Evolutionary conservation across 2,113 vertebrate genomes (phyloP).

Genomic region (Garra rufa): DNA sequence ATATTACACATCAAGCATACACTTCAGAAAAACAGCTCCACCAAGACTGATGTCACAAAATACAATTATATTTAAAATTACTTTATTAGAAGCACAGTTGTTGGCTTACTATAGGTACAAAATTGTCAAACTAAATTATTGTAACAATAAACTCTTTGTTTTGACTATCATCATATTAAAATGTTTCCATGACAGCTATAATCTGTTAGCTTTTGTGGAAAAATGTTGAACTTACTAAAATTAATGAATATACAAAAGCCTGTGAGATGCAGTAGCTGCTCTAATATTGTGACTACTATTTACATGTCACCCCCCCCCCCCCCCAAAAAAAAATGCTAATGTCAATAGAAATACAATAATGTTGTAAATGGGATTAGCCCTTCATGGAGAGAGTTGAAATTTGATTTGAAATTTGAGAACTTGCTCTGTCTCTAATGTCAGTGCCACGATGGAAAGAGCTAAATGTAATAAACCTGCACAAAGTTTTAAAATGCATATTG

Average conservation of each 20-base stretch:
- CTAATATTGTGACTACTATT: slow-evolving; percentile 74
- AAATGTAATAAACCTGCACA: slow-evolving; percentile 82
- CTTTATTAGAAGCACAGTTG: too few species aligned
- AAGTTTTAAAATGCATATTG: slow-evolving; percentile 83
- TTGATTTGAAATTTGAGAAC: slow-evolving; percentile 84
- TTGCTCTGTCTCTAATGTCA: slow-evolving; percentile 81
- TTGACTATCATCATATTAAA: too few species aligned
- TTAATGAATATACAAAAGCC: slow-evolving; percentile 71
- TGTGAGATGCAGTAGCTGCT: slow-evolving; percentile 63
- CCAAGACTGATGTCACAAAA: not conserved
- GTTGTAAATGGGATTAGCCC: slow-evolving; percentile 76
- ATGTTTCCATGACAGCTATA: too few species aligned
- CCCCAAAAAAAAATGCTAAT: slow-evolving; percentile 82
- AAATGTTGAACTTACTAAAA: slow-evolving; percentile 55
- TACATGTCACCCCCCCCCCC: slow-evolving; percentile 78
- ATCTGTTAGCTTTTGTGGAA: not conserved
- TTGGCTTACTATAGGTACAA: too few species aligned
- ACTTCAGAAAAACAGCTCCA: not conserved
- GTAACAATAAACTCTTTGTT: not conserved
- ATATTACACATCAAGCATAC: not conserved
- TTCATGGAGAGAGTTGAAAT: slow-evolving; percentile 76
- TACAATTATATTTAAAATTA: not conserved
- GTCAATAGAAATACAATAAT: slow-evolving; percentile 85
- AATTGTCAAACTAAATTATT: too few species aligned
- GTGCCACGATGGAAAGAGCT: slow-evolving; percentile 60